These are phyloP conservation scores for Augochlora pura DNA, from an alignment of 1,140 invertebrate genomes.

Conservation along the genomic window DNA sequence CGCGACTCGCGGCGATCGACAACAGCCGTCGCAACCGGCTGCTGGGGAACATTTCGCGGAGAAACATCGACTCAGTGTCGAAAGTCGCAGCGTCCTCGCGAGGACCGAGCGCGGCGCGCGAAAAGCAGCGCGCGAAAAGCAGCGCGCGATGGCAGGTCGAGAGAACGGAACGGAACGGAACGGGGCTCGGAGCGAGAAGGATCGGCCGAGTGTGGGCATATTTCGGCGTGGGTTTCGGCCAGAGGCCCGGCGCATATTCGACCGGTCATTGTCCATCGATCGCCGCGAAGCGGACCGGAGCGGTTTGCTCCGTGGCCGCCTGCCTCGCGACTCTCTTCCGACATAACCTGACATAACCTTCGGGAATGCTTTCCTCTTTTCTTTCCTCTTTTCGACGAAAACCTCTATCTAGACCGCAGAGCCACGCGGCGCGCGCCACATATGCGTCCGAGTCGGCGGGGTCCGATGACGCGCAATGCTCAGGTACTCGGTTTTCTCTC, in stretches of 20 bases:
- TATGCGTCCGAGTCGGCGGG: slow-evolving; percentile 45
- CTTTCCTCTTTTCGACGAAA: too few relatives aligned
- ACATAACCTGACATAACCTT: too few relatives aligned
- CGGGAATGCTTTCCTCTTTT: neutral
- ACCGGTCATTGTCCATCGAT: slow-evolving; percentile 74
- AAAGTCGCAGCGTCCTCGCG: slow-evolving; percentile 42
- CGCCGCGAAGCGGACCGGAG: slow-evolving; percentile 34
- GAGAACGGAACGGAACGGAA: too few relatives aligned
- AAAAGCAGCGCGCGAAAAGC: slow-evolving; percentile 19
- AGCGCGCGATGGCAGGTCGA: neutral
- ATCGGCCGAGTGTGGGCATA: slow-evolving; percentile 33
- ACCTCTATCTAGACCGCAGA: too few relatives aligned
- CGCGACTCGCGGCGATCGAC: neutral
- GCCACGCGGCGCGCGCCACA: too few relatives aligned
- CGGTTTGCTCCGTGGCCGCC: slow-evolving; percentile 36
- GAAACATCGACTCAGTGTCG: slow-evolving; percentile 20
- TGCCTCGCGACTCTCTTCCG: too few relatives aligned
- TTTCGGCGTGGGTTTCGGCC: slow-evolving; percentile 74
- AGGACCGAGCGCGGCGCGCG: slow-evolving; percentile 42
- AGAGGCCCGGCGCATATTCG: slow-evolving; percentile 66
- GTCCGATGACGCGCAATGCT: slow-evolving; percentile 38
- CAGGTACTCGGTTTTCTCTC: slow-evolving; percentile 58
- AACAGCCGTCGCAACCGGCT: too few relatives aligned
- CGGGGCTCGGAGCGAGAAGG: neutral
- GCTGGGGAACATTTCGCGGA: too few relatives aligned